A percentile compares a stretch with the other conserved stretches of the same genome.
These are phyloP conservation scores for Atta cephalotes DNA, from an alignment of 1,140 invertebrate species.

Conservation along the genomic window DNA sequence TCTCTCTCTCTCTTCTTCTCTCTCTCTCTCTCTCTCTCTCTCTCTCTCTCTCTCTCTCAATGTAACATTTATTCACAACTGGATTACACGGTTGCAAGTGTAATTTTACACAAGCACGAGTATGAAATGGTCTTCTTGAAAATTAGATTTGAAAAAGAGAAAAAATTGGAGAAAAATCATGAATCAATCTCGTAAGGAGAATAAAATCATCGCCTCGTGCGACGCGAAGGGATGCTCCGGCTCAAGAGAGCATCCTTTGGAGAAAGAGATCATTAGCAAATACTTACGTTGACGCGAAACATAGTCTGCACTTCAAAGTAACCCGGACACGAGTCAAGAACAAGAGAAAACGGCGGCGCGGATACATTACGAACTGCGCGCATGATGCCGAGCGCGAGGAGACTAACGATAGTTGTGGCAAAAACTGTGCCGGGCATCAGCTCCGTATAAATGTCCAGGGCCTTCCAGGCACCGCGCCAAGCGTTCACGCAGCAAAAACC, in stretches of 20 bases:
- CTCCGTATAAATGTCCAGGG: slow-evolving; percentile 90
- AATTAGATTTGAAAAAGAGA: background rate
- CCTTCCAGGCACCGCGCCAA: slow-evolving; percentile 93
- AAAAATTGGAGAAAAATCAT: background rate
- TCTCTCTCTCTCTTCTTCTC: background rate
- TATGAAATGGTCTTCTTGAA: background rate
- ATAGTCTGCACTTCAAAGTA: slow-evolving; percentile 94
- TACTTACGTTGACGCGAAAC: slow-evolving; percentile 91
- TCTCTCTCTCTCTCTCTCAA: background rate
- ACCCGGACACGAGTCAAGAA: slow-evolving; percentile 90
- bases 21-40: background rate
- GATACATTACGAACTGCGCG: slow-evolving; percentile 92
- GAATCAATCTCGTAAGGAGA: background rate
- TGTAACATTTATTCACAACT: too few relatives aligned
- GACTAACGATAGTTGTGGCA: slow-evolving; percentile 88
- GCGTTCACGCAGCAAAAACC: slow-evolving; percentile 93
- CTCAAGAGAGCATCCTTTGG: background rate
- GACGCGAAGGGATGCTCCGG: background rate
- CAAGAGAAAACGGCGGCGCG: slow-evolving; percentile 93
- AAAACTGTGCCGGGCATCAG: slow-evolving; percentile 87
- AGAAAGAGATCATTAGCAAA: background rate
- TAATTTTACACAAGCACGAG: background rate
- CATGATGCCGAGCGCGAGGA: slow-evolving; percentile 89
- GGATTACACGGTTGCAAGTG: background rate
- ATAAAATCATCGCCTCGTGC: background rate